Evolutionary conservation across 2,113 vertebrate genomes (phyloP).

Genomic region (Spheniscus mendiculus): DNA sequence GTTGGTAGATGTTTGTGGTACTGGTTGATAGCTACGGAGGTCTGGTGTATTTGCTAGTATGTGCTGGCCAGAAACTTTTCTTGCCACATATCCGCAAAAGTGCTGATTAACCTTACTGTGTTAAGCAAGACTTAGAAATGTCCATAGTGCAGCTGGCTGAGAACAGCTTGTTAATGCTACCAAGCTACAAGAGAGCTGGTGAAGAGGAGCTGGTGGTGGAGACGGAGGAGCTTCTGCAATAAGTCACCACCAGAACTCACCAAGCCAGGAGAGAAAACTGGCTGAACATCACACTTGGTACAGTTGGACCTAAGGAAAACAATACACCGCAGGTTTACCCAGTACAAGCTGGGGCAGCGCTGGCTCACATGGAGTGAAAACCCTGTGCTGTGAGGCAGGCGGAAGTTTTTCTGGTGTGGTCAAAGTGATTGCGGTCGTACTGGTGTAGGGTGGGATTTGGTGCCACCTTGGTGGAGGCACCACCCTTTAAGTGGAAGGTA

Average conservation of each 20-base stretch:
- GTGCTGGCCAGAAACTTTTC: not conserved
- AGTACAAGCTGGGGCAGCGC: not conserved
- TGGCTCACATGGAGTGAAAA: not conserved
- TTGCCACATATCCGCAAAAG: not conserved
- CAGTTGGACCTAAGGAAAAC: not conserved
- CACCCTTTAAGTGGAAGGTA: not conserved
- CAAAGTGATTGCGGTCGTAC: not conserved
- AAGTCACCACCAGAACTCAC: not conserved
- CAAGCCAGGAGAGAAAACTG: not conserved
- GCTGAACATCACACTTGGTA: not conserved
- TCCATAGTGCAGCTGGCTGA: not conserved
- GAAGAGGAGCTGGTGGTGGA: not conserved
- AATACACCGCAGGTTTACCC: not conserved
- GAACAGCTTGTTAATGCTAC: not conserved
- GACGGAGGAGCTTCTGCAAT: not conserved
- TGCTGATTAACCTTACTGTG: not conserved
- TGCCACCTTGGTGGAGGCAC: not conserved
- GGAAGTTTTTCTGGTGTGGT: not conserved
- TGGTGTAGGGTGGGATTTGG: not conserved
- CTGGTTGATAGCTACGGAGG: not conserved
- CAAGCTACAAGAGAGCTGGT: not conserved
- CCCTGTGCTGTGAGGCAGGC: not conserved
- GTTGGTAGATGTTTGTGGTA: not conserved
- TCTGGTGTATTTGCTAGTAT: not conserved
- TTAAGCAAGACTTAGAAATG: not conserved